Percentiles rank a stretch among this genome's conserved stretches.
Conservation (phyloP, 35 echinoderm and acorn worm species). For the Diadema setosum region DNA sequence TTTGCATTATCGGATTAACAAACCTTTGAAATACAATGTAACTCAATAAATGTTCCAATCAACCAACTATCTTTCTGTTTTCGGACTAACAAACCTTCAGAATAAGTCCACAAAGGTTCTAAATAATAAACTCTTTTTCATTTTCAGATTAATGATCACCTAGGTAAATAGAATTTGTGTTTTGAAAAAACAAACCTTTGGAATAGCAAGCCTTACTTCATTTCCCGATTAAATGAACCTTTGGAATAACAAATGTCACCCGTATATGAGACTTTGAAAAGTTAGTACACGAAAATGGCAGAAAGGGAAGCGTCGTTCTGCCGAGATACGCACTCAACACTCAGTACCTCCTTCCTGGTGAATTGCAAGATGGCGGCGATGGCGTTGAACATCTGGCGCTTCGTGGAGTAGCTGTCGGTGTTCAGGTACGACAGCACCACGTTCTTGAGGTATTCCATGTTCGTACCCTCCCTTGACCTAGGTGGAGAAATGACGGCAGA, state of each 20-base stretch:
- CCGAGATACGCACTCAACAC: neutral
- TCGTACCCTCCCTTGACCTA: conserved; percentile 93
- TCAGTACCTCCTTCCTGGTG: conserved; percentile 82
- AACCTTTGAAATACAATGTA: no score
- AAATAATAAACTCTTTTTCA: no score
- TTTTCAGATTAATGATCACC: neutral
- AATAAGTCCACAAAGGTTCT: no score
- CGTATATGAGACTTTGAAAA: neutral
- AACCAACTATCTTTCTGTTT: no score
- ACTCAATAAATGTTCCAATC: no score
- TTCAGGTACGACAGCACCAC: conserved; percentile 82
- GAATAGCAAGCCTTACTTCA: neutral
- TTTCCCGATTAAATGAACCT: neutral
- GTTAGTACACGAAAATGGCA: neutral
- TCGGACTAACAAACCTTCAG: no score
- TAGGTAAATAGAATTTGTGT: neutral
- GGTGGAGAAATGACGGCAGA: no score
- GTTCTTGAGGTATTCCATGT: conserved; percentile 97
- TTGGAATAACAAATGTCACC: neutral
- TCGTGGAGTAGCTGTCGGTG: conserved; percentile 78
- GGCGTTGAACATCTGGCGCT: conserved; percentile 87
- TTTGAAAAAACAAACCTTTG: neutral
- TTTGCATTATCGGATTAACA: no score
- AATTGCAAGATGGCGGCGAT: conserved; percentile 96
- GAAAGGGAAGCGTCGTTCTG: neutral